Percentiles rank a stretch among this genome's conserved stretches.
These are phyloP conservation scores for Podarcis siculus DNA, from an alignment of 2,797 vertebrate genomes.

Conservation along the genomic window DNA sequence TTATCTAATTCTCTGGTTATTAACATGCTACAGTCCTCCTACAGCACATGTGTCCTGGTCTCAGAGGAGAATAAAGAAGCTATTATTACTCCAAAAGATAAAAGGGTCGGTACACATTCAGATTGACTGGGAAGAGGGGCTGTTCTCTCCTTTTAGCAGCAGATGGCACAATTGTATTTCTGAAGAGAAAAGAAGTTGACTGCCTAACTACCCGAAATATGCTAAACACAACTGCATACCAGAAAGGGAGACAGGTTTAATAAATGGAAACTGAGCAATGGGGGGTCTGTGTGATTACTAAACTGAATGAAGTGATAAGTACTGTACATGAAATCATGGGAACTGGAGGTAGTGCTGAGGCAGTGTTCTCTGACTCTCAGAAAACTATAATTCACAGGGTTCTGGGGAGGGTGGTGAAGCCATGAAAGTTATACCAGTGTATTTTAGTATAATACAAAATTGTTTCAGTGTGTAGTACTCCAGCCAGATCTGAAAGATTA, in stretches of 20 bases:
- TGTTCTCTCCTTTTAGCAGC: constrained; percentile 13
- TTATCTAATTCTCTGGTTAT: constrained; percentile 92
- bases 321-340: neutral
- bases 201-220: neutral
- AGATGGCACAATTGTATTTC: constrained; percentile 58
- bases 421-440: neutral
- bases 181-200: neutral
- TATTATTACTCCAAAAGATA: constrained; percentile 86
- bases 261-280: neutral
- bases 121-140: neutral
- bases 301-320: neutral
- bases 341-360: neutral
- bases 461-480: neutral
- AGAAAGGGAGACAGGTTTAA: neutral
- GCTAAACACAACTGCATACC: neutral
- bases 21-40: constrained; percentile 96
- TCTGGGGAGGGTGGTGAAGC: neutral
- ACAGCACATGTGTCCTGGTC: constrained; percentile 90
- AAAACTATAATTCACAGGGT: neutral
- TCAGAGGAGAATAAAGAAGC: constrained; percentile 93
- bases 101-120: constrained; percentile 78
- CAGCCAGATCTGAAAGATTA: too few species aligned
- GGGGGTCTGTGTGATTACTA: neutral
- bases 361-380: too few species aligned
- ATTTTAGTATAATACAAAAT: neutral